Conservation (phyloP, 2,797 vertebrate genomes). For the Micrastur ruficollis region DNA sequence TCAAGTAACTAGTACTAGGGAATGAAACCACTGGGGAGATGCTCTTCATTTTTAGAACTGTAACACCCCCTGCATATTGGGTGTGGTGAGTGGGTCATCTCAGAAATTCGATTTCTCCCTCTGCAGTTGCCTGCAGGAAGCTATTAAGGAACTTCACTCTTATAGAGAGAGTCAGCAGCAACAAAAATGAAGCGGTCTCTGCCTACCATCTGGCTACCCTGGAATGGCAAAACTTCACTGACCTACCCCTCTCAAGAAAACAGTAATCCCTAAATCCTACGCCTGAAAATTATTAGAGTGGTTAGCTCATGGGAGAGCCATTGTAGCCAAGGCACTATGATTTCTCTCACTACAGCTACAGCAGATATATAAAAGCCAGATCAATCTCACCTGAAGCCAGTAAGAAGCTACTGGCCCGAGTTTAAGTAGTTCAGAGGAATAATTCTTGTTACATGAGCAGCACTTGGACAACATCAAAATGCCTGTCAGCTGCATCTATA, state of each 20-base stretch:
- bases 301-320: neutral
- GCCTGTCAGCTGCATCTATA: neutral
- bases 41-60: neutral
- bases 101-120: neutral
- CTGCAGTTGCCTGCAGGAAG: neutral
- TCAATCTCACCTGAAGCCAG: neutral
- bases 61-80: neutral
- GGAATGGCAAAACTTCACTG: neutral
- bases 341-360: neutral
- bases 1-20: neutral
- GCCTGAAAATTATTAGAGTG: neutral
- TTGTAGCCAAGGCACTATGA: neutral
- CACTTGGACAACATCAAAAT: neutral
- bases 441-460: neutral
- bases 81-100: neutral
- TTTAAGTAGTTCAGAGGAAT: neutral
- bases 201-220: neutral
- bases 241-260: neutral
- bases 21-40: neutral
- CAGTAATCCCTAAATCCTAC: neutral
- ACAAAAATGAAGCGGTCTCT: neutral
- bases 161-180: neutral
- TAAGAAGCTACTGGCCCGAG: neutral
- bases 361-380: neutral
- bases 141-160: neutral